Evolutionary conservation across 2,797 vertebrate species (phyloP), one percentile per base, ranked within the genome.

Genomic region (Sebastes glaucus): DNA sequence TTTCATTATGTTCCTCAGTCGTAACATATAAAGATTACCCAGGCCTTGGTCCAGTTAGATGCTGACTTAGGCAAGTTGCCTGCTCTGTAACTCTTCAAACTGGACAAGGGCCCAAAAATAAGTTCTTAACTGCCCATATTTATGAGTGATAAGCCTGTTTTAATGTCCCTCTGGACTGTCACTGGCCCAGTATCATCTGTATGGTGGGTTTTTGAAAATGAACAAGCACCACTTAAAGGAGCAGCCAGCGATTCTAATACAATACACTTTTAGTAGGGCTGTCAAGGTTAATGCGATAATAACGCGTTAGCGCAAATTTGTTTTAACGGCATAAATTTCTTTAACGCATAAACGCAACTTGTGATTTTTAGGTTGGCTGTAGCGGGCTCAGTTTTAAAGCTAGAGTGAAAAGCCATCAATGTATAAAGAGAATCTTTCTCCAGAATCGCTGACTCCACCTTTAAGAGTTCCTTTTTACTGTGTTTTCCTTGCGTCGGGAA

Each of bases 91-190:
- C 69, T 78, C 73, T 80, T 7, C n/a, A 71, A 76, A 72, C 35
- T 82, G 46, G 68, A 65, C 33, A 80, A 55, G 7, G 28, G 14
- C 53, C 79, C 68, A 68, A 82, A 74, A 74, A 3, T 13, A 74
- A 75, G 69, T 60, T 80, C 13, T 70, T 77, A 74, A 84, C 70
- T 80, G 59, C 52, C 42, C 61, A 72, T 77, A 85, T 73, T 71
- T 69, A 76, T 82, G 46, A 77, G 65, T 71, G 20, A 84, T 83
- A 33, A 67, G 71, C 4, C 68, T 69, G 60, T 69, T 85, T 81
- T 68, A 70, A 55, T 33, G 25, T 67, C 67, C 55, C 69, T 66
- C 52, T 56, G 53, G 52, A 74, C 35, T 69, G 18, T 35, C 33
- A 52, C 64, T 63, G 62, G 23, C 59, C 27, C 52, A 56, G 63